A percentile compares a stretch with the other conserved stretches of the same genome.
Evolutionary conservation across 2,113 vertebrate species (phyloP).

Genomic region (Arenaria interpres): DNA sequence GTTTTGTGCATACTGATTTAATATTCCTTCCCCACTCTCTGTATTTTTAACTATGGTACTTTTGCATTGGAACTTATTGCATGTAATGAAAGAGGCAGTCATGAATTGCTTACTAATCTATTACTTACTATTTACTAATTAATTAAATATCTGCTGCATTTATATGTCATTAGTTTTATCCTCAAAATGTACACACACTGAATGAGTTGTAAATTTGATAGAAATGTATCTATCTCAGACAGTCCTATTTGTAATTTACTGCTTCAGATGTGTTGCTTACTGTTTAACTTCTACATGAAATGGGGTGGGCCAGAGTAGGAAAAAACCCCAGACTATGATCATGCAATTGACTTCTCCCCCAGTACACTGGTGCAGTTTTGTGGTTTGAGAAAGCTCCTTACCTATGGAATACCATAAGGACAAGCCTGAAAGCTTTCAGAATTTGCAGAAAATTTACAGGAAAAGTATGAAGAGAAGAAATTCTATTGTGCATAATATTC

Average conservation of each 20-base stretch:
- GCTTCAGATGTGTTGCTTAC: background rate
- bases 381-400: background rate
- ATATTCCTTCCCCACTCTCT: background rate
- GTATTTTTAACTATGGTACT: background rate
- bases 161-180: background rate
- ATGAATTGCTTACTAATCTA: background rate
- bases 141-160: background rate
- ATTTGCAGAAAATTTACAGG: background rate
- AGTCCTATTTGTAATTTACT: background rate
- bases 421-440: background rate
- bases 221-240: background rate
- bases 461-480: background rate
- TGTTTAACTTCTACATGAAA: background rate
- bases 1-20: background rate
- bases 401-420: background rate
- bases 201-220: background rate
- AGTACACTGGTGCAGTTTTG: background rate
- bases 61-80: background rate
- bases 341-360: background rate
- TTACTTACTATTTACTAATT: background rate
- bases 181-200: background rate
- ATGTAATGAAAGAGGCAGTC: background rate
- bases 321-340: background rate
- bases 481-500: background rate
- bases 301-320: background rate